Evolutionary conservation across 2,797 vertebrate species (phyloP), one percentile per base, ranked within the genome.

Genomic region (Coregonus suidteri): DNA sequence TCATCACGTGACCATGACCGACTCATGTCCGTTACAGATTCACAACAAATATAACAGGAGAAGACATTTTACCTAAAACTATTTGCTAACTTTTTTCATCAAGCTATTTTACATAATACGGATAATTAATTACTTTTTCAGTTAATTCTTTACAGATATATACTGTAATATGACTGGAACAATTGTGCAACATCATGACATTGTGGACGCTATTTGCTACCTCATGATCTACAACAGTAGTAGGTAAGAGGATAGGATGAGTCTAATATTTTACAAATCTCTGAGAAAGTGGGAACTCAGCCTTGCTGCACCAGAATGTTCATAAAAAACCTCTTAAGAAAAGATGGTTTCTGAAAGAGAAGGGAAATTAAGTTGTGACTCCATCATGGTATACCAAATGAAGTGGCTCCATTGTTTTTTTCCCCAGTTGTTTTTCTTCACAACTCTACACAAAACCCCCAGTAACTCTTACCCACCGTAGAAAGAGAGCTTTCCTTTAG

Each of bases 401-500:
- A 13, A 13, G 51, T 7, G 25, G 25, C 25, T 56, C 16, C 4
- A 59, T 59, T 7, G 56, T 59, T 20, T 59, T 59, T 18, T 7
- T 0, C 56, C 54, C 16, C n/a, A 6, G 56, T 59, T n/a, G 7
- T 11, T 47, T 47, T 13, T 47, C 9, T 13, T 13, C 41, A 47
- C 1, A 5, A 73, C 30, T 59, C 6, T n/a, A 9, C 47, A 53
- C 3, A 25, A 14, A 72, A 11, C 71, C 18, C 14, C 7, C 20
- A 66, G 6, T 15, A 13, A 47, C 30, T 13, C 79, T 78, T 65
- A 87, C 95, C 92, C 88, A 99, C 97, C 97, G 51, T 97, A 99
- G 91, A 97, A 98, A 0, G 93, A 95, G 88, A 99, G 89, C 73
- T 97, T 97, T 67, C 97, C 97, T 89, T 94, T 93, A 0, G 96